phyloP scores from a whole-genome alignment of 2,888 invertebrate genomes.

The Uropetala carovei region DNA sequence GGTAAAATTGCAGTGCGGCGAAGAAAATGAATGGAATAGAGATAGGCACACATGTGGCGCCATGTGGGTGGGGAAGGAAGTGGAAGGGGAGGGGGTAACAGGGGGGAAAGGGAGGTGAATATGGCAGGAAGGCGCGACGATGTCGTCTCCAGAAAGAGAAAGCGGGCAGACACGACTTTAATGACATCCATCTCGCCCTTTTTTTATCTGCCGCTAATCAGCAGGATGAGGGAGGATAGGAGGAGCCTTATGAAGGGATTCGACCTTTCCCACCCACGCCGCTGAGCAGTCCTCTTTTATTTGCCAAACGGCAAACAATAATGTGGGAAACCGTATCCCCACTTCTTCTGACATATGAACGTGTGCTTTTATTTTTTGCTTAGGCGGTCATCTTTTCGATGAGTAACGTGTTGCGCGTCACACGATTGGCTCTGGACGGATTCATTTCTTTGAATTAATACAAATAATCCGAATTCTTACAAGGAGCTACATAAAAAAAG shows the following conservation, averaged over 20 bases:
- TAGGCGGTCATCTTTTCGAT: too few relatives aligned
- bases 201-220: background rate
- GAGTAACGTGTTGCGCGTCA: too few relatives aligned
- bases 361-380: too few relatives aligned
- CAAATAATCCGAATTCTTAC: too few relatives aligned
- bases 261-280: background rate
- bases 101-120: background rate
- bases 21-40: constrained; percentile 18
- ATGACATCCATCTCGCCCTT: background rate
- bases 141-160: background rate
- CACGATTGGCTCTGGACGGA: too few relatives aligned
- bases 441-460: too few relatives aligned
- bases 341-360: too few relatives aligned
- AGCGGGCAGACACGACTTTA: background rate
- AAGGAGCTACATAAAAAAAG: too few relatives aligned
- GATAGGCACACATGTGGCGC: background rate
- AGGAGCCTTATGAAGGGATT: background rate
- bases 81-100: background rate
- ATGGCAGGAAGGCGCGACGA: background rate
- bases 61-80: background rate
- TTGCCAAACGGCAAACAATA: background rate
- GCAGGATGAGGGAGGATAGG: too few relatives aligned
- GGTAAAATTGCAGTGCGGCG: background rate
- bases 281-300: background rate
- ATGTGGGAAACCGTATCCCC: background rate